Base-by-base conservation (phyloP, 2,888 invertebrate genomes). In the Nebria salina region DNA sequence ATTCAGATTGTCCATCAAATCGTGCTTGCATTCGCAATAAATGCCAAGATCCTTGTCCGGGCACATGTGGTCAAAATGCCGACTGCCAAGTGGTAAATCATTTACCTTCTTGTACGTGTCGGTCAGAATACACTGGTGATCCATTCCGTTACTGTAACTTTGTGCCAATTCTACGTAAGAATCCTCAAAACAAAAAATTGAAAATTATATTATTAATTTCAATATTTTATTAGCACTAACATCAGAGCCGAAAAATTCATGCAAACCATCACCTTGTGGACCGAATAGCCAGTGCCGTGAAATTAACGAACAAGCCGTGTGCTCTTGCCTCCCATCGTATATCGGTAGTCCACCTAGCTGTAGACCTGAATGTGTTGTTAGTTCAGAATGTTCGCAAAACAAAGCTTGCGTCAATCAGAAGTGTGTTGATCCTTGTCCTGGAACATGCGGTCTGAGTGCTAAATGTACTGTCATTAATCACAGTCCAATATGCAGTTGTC, bases 21-120 rank as follows among this genome's bases (percentile, higher is more conserved):
- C 92, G 90, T 86, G 94, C 95, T 2, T 95, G 95, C 84, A 91
- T 93, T 65, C 92, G 92, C 83, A 93, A 93, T 85, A 94, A 94
- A 88, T 95, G 95, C 86, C 91, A 91, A 85, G 93, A 95, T 87
- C 95, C 95, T 26, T 95, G 95, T 85, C 93, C 94, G 0, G 94
- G 95, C 81, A 93, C 92, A 26, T 95, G 95, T 87, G 95, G 94
- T 65, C 90, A 92, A 83, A 94, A 94, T 86, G 93, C 95, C 5
- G 91, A 93, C 83, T 95, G 95, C 86, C 90, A 91, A 82, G 93
- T 94, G 25, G 89, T 94, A 11, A 94, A 93, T 85, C 95, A 95
- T 87, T 89, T 92, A 75, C 94, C 95, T 1, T 91, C 90, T 80
- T 95, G 95, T 86, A 91, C 90, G 81, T 95, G 95, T 86, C 88